phyloP scores from a whole-genome alignment of 2,113 vertebrate species.

The Zosterops pallidus region DNA sequence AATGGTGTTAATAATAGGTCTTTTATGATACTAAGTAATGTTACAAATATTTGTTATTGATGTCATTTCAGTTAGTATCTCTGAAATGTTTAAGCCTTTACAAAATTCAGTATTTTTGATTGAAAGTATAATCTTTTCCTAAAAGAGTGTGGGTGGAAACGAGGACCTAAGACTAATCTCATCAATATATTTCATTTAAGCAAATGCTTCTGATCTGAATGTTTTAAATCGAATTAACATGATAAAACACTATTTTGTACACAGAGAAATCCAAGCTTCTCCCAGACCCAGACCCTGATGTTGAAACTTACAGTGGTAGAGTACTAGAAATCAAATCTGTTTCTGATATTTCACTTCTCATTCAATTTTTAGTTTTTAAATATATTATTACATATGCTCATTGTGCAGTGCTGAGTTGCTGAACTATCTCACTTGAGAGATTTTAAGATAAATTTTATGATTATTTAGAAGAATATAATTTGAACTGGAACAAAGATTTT shows the following conservation, averaged over 20 bases:
- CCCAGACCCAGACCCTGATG: constrained; percentile 78
- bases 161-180: constrained; percentile 1
- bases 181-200: constrained; percentile 37
- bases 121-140: not conserved
- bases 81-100: not conserved
- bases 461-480: not conserved
- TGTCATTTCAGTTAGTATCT: constrained; percentile 13
- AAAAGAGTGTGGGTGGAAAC: not conserved
- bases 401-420: constrained; percentile 65
- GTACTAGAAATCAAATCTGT: constrained; percentile 77
- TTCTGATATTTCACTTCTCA: constrained; percentile 65
- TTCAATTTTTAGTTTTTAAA: constrained; percentile 60
- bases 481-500: not conserved
- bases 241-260: constrained; percentile 74
- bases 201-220: constrained; percentile 57
- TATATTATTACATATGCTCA: constrained; percentile 38
- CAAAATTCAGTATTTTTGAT: not conserved
- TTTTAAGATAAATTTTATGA: not conserved
- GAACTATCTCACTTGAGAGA: not conserved
- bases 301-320: constrained; percentile 86
- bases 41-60: not conserved
- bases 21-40: not conserved
- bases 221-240: constrained; percentile 58
- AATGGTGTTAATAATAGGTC: not conserved
- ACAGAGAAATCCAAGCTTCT: constrained; percentile 82